Percentiles rank a stretch among this genome's conserved stretches.
phyloP scores from a whole-genome alignment of 2,797 vertebrate species.

The Margarornis squamiger region DNA sequence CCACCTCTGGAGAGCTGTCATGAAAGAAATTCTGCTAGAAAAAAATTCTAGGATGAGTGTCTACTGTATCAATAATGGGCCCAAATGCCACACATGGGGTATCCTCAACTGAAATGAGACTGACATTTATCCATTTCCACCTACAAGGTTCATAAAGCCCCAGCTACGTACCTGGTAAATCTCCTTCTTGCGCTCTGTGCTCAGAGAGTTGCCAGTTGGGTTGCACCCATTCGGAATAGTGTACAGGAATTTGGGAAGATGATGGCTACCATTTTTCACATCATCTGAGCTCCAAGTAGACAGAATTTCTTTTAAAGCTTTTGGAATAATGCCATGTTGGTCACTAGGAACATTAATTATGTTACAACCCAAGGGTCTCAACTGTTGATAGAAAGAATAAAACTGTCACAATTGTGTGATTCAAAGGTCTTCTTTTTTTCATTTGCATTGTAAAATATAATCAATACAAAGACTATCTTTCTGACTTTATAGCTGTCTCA shows the following conservation, averaged over 20 bases:
- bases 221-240: conserved; percentile 92
- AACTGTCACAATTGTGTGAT: background rate
- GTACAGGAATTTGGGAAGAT: conserved; percentile 83
- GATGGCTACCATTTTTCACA: conserved; percentile 59
- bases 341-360: conserved; percentile 86
- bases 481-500: background rate
- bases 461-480: background rate
- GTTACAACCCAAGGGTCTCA: conserved; percentile 88
- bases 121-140: background rate
- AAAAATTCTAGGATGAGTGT: background rate
- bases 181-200: conserved; percentile 81
- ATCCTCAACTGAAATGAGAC: background rate
- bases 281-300: conserved; percentile 83
- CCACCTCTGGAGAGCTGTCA: background rate
- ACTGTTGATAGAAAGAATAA: conserved; percentile 56
- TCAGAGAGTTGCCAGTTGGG: conserved; percentile 90
- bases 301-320: conserved; percentile 79
- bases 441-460: background rate
- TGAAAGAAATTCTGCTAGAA: background rate
- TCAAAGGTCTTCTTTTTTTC: background rate
- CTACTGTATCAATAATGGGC: background rate
- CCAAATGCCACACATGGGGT: background rate
- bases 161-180: conserved; percentile 82
- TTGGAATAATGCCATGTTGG: conserved; percentile 86
- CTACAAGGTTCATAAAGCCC: background rate